Percentiles rank a stretch among this genome's conserved stretches.
Evolutionary conservation across 1,140 invertebrate genomes (phyloP).

Genomic region (Lepeophtheirus salmonis): DNA sequence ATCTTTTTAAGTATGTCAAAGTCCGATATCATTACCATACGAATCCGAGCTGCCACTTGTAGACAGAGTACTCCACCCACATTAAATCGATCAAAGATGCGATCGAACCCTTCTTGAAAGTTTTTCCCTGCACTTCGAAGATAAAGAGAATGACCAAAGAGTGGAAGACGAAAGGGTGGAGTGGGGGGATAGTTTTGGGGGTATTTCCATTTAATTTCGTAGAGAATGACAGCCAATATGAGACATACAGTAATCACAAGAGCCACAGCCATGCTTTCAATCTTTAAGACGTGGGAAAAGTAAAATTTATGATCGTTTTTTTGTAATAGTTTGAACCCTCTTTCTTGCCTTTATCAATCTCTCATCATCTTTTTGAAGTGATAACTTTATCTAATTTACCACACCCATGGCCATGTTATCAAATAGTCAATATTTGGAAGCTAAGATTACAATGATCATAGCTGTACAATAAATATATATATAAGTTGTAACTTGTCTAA

Average conservation of each 20-base stretch:
- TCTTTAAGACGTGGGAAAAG: no score
- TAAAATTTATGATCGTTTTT: no score
- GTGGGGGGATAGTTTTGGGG: slow-evolving; percentile 3
- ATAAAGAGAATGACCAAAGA: slow-evolving; percentile 1
- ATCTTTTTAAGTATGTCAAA: slow-evolving; percentile 8
- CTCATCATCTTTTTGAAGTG: no score
- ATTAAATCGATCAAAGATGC: neutral
- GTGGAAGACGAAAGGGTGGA: neutral
- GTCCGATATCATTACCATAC: slow-evolving; percentile 2
- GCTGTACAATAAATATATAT: no score
- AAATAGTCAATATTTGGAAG: no score
- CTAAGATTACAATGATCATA: no score
- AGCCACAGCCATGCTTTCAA: neutral
- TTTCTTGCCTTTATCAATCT: no score
- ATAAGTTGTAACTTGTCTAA: no score
- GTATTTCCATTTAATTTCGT: neutral
- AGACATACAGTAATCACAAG: neutral
- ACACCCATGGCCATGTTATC: no score
- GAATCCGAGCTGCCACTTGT: neutral
- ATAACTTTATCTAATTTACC: no score
- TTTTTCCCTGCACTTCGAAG: neutral
- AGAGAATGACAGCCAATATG: neutral
- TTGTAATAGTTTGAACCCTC: no score
- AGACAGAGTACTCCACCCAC: neutral
- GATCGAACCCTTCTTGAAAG: neutral